Base-by-base conservation (phyloP, 1,140 invertebrate species). In the Drosophila sp. region DNA sequence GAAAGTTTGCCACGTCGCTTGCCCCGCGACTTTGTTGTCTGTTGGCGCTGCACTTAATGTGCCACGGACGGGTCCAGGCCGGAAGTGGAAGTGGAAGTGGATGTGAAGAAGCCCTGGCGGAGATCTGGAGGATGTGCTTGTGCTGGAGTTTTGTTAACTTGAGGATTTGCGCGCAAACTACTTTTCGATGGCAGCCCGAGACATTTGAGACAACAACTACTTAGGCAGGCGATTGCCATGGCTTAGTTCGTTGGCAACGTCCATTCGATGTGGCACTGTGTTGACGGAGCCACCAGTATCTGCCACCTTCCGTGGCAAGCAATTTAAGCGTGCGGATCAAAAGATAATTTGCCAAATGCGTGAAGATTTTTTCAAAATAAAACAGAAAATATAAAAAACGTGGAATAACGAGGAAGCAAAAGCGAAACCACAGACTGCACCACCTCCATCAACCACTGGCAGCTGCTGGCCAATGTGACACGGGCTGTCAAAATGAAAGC, bases 261-360 rank as follows among this genome's bases (percentile, higher is more conserved):
- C 48, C 27, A 29, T 29, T 29, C 13, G 36, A 78, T 72, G 76
- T 76, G 80, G 76, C 84, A 80, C 64, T 73, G 75, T 76, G 78
- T 86, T 87, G 32, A 53, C 14, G 50, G 4, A 29, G 59, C 63
- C 59, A 64, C 54, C 11, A 21, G 29, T 59, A 43, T 27, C 62
- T 54, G 61, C 38, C 53, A 72, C 63, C 66, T 70, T 62, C 13
- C 38, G 58, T 13, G 51, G 67, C 38, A 32, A 64, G 69, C 70
- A 62, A 83, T 78, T 90, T 83, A 91, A 80, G 80, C 83, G 72
- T 72, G 54, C 76, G 90, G 90, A 90, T 91, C 86, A 91, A 91
- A 91, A 90, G 90, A 91, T 91, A 89, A 91, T 91, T 91, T 91
- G 78, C 69, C 77, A 91, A 76, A 89, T 91, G 90, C 90, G 86